Evolutionary conservation across 2,113 vertebrate genomes (phyloP), one percentile per base, ranked within the genome.

Genomic region (Mixornis gularis): DNA sequence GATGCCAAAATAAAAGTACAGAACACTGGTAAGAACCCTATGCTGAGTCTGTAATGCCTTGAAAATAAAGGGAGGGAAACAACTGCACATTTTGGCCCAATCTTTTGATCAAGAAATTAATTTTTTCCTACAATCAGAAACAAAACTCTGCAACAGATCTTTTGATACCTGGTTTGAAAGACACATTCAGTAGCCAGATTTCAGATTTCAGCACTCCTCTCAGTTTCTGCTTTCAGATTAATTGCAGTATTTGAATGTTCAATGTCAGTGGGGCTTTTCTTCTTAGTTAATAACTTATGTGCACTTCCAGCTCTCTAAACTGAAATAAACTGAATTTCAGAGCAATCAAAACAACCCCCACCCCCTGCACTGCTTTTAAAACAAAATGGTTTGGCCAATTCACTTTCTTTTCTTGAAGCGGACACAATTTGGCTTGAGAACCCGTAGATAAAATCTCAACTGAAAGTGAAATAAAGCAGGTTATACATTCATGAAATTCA

Each of bases 401-500:
- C 53, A 2, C 44, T 49, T 40, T 25, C 13, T 4, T 29, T 34
- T 27, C 22, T 62, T 34, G 2, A 34, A 51, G 49, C 46, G 84
- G 87, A 88, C 59, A 84, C 7, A 84, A 63, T 69, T 85, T 69
- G 30, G 77, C 79, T 94, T 94, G 88, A 73, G 78, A 92, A 90
- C 82, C 91, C 83, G 49, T 89, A 84, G 74, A 64, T 63, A 69
- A 90, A 84, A 92, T 85, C 87, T 63, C 79, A 93, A 85, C 77
- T 87, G 81, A 93, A 94, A 93, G 85, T 80, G 92, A 95, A 96
- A 87, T 66, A 85, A 94, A 86, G 90, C 77, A 95, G 87, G 84
- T 92, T 81, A 92, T 91, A 95, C 93, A 93, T 94, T 87, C 95
- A 95, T 85, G 85, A 96, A 60, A 95, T 89, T 73, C 78, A 43